Evolutionary conservation across 1,140 invertebrate genomes (phyloP).

Genomic region (Euura saliciscinereae): DNA sequence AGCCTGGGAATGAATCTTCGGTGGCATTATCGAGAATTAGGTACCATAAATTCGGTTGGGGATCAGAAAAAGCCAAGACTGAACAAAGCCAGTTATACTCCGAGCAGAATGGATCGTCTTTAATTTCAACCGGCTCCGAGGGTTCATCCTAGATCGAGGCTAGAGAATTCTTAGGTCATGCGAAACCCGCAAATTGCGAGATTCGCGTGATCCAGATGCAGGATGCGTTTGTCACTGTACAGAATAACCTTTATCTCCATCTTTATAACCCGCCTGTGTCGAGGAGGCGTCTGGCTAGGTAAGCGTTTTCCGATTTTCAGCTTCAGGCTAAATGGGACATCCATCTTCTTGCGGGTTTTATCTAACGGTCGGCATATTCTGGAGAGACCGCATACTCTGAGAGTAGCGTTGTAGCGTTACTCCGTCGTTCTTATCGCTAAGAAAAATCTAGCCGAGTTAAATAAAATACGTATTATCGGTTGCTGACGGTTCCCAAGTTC

Average conservation of each 20-base stretch:
- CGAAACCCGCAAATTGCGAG: too few relatives aligned
- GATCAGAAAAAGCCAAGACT: neutral
- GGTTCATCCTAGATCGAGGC: neutral
- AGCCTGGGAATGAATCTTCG: neutral
- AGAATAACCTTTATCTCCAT: neutral
- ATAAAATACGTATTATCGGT: too few relatives aligned
- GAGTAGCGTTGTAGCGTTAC: neutral
- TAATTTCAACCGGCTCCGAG: neutral
- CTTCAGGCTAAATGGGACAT: conserved; percentile 2
- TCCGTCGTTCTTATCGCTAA: neutral
- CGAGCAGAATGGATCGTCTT: neutral
- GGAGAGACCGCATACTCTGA: neutral
- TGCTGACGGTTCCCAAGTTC: too few relatives aligned
- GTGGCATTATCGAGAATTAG: neutral
- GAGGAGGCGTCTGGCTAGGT: neutral
- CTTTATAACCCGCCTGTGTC: neutral
- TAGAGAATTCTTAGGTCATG: neutral
- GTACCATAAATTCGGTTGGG: neutral
- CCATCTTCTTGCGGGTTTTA: neutral
- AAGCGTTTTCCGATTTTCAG: conserved; percentile 7
- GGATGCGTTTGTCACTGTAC: neutral
- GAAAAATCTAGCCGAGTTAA: too few relatives aligned
- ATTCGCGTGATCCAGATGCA: too few relatives aligned
- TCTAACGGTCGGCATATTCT: neutral
- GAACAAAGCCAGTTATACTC: conserved; percentile 5